phyloP scores from a whole-genome alignment of 2,797 vertebrate genomes.

The Lacerta bilineata region DNA sequence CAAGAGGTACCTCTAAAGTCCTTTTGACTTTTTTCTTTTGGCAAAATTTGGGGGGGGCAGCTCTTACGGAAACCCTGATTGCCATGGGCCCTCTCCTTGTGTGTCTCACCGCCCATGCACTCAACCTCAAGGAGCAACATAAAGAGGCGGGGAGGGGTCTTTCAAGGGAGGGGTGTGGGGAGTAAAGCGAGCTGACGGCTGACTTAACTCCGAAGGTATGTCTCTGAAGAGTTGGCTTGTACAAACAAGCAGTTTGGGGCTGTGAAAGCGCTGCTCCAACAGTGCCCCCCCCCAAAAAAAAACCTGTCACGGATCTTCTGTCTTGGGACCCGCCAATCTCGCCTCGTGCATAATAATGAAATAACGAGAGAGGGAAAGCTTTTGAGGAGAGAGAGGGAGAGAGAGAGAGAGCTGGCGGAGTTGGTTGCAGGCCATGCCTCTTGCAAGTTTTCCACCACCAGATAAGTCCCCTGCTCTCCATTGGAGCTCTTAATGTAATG shows the following conservation, averaged over 20 bases:
- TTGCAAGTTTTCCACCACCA: constrained; percentile 23
- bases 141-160: not conserved
- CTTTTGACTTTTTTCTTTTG: not conserved
- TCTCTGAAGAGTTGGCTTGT: constrained; percentile 12
- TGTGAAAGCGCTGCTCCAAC: constrained; percentile 9
- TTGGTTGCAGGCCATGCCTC: not conserved
- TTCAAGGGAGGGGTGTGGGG: not conserved
- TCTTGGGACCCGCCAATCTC: not conserved
- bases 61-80: not conserved
- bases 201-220: constrained; percentile 6
- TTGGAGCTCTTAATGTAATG: not conserved
- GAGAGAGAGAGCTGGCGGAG: not conserved
- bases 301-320: not conserved
- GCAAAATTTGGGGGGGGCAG: not conserved
- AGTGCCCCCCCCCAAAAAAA: not conserved
- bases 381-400: too few relatives aligned
- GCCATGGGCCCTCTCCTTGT: not conserved
- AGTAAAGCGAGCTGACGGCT: not conserved
- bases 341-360: not conserved
- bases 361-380: not conserved
- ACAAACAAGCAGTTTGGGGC: constrained; percentile 24
- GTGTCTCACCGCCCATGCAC: not conserved
- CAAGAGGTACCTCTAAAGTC: not conserved
- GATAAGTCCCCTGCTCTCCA: not conserved
- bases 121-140: not conserved